These are phyloP conservation scores for Orientallactaga bullata DNA, from an alignment of 2,113 vertebrate species.

Conservation along the genomic window DNA sequence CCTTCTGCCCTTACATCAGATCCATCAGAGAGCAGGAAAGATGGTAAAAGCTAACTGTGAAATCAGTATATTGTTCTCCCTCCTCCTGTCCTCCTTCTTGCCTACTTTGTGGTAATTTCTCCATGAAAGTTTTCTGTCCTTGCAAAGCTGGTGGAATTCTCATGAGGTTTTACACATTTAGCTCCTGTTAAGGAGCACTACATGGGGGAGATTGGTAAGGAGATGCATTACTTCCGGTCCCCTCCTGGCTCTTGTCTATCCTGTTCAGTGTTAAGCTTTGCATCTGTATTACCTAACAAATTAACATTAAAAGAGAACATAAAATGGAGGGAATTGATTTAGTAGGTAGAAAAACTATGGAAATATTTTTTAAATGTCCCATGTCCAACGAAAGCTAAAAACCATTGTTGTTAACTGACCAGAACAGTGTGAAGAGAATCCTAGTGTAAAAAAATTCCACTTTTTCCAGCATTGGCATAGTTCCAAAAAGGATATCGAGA, in stretches of 20 bases:
- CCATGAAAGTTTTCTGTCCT: not conserved
- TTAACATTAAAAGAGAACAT: not conserved
- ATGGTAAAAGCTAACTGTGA: not conserved
- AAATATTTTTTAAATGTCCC: not conserved
- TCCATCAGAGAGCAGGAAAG: not conserved
- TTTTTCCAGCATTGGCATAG: slow-evolving; percentile 19
- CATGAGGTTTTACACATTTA: not conserved
- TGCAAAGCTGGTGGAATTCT: not conserved
- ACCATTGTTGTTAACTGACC: not conserved
- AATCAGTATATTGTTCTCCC: not conserved
- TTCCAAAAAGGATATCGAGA: not conserved
- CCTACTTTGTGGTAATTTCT: not conserved
- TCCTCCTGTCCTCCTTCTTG: not conserved
- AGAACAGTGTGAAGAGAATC: not conserved
- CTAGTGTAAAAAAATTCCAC: not conserved
- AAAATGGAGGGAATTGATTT: not conserved
- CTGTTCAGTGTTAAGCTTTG: not conserved
- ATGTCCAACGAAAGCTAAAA: not conserved
- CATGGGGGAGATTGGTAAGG: too few species aligned
- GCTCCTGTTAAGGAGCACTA: not conserved
- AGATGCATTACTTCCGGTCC: too few species aligned
- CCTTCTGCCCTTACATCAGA: not conserved
- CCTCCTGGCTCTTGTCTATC: not conserved
- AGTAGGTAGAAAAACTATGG: not conserved
- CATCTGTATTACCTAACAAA: not conserved